phyloP scores from a whole-genome alignment of 2,888 invertebrate species.

The Glyphotaelius pellucidus region DNA sequence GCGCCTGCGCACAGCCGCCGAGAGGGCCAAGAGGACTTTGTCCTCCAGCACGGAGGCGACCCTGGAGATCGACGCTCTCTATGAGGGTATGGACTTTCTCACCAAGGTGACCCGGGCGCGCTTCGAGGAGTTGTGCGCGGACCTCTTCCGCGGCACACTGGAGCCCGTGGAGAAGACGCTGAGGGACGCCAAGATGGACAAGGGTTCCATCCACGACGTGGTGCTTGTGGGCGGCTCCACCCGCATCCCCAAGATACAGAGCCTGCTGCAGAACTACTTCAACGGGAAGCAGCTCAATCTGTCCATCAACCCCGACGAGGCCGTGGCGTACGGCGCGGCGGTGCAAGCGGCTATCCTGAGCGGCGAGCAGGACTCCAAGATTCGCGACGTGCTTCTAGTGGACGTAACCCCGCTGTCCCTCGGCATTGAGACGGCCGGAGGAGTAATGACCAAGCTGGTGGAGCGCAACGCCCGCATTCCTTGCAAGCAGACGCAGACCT shows the following conservation, averaged over 20 bases:
- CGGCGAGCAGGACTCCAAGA: conserved; percentile 84
- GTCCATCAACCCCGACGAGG: conserved; percentile 89
- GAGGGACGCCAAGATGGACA: conserved; percentile 87
- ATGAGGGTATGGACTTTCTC: conserved; percentile 84
- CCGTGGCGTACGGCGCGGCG: conserved; percentile 88
- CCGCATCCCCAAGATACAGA: conserved; percentile 88
- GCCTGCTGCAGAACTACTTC: conserved; percentile 85
- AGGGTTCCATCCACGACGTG: conserved; percentile 85
- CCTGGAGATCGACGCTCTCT: conserved; percentile 87
- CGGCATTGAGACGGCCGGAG: conserved; percentile 88
- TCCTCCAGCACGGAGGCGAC: conserved; percentile 87
- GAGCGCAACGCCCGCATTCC: conserved; percentile 85
- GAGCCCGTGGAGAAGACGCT: conserved; percentile 88
- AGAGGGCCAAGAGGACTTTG: conserved; percentile 86
- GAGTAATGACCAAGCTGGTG: conserved; percentile 88
- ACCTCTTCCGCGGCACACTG: conserved; percentile 84
- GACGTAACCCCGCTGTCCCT: conserved; percentile 82
- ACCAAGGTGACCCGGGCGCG: conserved; percentile 85
- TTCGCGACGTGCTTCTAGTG: conserved; percentile 82
- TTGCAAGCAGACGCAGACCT: conserved; percentile 84
- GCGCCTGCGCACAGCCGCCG: conserved; percentile 85
- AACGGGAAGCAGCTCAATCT: conserved; percentile 84
- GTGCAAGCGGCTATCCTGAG: conserved; percentile 85
- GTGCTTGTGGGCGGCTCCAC: conserved; percentile 90
- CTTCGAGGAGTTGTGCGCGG: conserved; percentile 86